Base-by-base conservation (phyloP, 2,797 vertebrate genomes). In the Chaetodon trifasciatus region DNA sequence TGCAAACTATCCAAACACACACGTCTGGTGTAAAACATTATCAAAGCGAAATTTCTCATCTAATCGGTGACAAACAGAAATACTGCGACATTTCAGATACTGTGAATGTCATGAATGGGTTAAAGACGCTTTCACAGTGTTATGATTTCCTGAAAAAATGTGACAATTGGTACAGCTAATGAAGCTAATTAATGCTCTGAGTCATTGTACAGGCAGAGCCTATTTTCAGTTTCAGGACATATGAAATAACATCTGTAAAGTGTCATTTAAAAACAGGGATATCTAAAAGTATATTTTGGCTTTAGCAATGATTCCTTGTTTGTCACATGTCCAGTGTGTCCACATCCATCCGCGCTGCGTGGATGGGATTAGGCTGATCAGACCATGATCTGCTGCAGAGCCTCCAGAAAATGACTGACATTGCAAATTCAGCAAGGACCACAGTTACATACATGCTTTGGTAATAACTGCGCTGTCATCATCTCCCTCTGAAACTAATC, bases 401-500 rank as follows among this genome's bases (percentile, higher is more conserved):
- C 23, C 11, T 70, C 28, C 47, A 23, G 28, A 65, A 74, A 57
- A 53, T 66, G 3, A 64, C 44, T 61, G 69, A 70, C 67, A 21
- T 13, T 68, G 63, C 66, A 56, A 69, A 75, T 70, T 66, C 44
- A 53, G 17, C 50, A 61, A 73, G 19, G 57, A 73, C 70, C 61
- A 66, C 65, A 70, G 75, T 71, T 39, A 64, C 62, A 74, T 68
- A 35, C 47, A 35, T 71, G 52, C 37, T 66, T 24, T 68, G 61
- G 44, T 67, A 60, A 70, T 84, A 79, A 82, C 76, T 65, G 70
- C 70, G 63, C 32, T 13, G 23, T 35, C 37, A 21, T 28, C 42
- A 2, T 61, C 63, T 66, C 60, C 55, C 64, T 73, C 12, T 64
- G 46, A 76, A 83, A 73, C 56, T 60, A 81, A 70, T 74, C 44